Evolutionary conservation across 2,888 invertebrate species (phyloP).

Genomic region (Phalangium opilio): DNA sequence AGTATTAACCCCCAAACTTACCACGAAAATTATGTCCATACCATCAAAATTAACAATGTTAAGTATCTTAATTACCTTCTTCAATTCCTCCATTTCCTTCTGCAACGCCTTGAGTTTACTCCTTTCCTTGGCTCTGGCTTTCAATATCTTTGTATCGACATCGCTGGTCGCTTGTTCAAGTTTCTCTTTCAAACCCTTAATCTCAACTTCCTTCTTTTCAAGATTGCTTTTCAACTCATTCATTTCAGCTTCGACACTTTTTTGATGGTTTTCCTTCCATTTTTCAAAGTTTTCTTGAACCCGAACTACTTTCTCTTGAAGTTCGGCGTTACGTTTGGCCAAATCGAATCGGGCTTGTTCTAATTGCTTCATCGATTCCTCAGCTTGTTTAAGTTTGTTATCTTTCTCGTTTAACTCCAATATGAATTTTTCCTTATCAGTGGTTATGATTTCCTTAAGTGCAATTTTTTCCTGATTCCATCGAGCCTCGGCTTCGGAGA

Average conservation of each 20-base stretch:
- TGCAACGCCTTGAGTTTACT: constrained; percentile 26
- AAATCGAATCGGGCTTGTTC: constrained; percentile 27
- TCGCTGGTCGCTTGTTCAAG: constrained; percentile 10
- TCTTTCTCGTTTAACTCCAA: constrained; percentile 34
- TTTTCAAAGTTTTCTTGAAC: constrained; percentile 25
- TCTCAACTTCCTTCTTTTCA: constrained; percentile 26
- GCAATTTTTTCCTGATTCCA: constrained; percentile 50
- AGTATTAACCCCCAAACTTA: too few relatives aligned
- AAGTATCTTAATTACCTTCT: constrained; percentile 30
- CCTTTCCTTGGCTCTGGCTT: constrained; percentile 15
- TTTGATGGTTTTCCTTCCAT: constrained; percentile 11
- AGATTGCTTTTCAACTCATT: constrained; percentile 44
- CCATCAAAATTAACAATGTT: too few relatives aligned
- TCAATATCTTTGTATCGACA: constrained; percentile 11
- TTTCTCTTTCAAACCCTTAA: constrained; percentile 6
- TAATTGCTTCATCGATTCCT: constrained; percentile 22
- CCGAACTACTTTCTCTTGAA: constrained; percentile 38
- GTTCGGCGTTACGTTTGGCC: constrained; percentile 25
- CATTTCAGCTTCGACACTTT: constrained; percentile 42
- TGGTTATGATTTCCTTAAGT: constrained; percentile 40
- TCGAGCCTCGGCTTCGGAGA: constrained; percentile 49
- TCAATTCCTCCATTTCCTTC: constrained; percentile 37
- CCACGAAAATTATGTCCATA: too few relatives aligned
- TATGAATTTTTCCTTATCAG: constrained; percentile 28
- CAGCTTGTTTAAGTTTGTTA: constrained; percentile 27